Conservation (phyloP, 2,797 vertebrate genomes). For the Helicolenus hilgendorfi region DNA sequence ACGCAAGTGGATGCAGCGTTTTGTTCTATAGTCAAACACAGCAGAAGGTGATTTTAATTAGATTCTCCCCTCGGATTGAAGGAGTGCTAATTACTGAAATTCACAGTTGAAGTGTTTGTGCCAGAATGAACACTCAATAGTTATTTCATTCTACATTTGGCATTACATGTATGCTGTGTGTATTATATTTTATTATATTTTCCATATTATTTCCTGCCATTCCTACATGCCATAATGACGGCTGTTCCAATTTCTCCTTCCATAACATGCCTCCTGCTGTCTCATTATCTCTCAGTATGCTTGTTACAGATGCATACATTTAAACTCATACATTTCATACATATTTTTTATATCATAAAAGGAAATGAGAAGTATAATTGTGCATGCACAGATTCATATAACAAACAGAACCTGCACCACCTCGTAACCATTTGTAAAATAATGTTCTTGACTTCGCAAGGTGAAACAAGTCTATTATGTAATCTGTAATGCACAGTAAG, state of each 20-base stretch:
- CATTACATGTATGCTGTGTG: background rate
- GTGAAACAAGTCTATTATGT: background rate
- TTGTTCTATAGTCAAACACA: background rate
- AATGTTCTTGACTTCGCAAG: background rate
- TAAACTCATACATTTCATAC: background rate
- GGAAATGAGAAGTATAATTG: background rate
- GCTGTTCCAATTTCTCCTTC: background rate
- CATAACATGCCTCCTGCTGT: background rate
- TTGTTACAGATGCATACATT: background rate
- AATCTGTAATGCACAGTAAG: background rate
- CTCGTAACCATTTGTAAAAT: background rate
- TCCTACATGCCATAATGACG: background rate
- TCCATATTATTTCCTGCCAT: background rate
- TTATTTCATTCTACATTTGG: background rate
- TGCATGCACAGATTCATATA: background rate
- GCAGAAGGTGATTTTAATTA: background rate
- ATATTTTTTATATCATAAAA: background rate
- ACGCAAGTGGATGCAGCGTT: background rate
- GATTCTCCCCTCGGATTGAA: background rate
- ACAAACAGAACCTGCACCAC: background rate
- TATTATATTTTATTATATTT: background rate
- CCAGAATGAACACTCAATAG: background rate
- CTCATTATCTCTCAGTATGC: background rate
- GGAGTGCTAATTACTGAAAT: background rate
- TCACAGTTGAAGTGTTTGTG: background rate